Conservation (phyloP, 1,140 invertebrate species). For the Antheraea mylitta region DNA sequence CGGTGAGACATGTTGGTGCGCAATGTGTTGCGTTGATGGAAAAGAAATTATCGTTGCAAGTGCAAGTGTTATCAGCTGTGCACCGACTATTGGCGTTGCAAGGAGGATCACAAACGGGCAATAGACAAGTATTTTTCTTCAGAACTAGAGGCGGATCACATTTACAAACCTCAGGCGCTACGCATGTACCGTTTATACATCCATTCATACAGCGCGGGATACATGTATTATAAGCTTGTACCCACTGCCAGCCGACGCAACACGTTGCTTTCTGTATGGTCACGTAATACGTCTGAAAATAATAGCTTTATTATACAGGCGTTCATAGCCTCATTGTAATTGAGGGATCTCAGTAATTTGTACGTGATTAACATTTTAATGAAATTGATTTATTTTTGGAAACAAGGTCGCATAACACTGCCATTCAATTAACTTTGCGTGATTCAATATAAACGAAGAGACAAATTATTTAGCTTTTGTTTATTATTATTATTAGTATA, state of each 20-base stretch:
- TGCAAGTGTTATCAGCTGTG: conserved; percentile 20
- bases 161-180: conserved; percentile 74
- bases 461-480: too few relatives aligned
- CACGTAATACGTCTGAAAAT: not conserved
- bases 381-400: not conserved
- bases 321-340: conserved; percentile 7
- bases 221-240: conserved; percentile 55
- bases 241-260: conserved; percentile 43
- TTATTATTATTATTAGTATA: too few relatives aligned
- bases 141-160: conserved; percentile 51
- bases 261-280: conserved; percentile 21
- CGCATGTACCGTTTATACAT: conserved; percentile 78
- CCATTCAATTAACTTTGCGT: not conserved
- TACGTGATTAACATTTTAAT: not conserved
- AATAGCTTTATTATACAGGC: not conserved
- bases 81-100: conserved; percentile 66
- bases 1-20: conserved; percentile 4
- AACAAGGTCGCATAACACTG: not conserved
- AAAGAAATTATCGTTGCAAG: conserved; percentile 22
- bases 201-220: conserved; percentile 72
- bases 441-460: not conserved
- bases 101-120: conserved; percentile 56
- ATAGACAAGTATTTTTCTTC: conserved; percentile 55
- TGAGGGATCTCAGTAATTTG: not conserved
- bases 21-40: conserved; percentile 25